Evolutionary conservation across 2,113 vertebrate genomes (phyloP), one percentile per base, ranked within the genome.

Genomic region (Paracyprichromis sp.): DNA sequence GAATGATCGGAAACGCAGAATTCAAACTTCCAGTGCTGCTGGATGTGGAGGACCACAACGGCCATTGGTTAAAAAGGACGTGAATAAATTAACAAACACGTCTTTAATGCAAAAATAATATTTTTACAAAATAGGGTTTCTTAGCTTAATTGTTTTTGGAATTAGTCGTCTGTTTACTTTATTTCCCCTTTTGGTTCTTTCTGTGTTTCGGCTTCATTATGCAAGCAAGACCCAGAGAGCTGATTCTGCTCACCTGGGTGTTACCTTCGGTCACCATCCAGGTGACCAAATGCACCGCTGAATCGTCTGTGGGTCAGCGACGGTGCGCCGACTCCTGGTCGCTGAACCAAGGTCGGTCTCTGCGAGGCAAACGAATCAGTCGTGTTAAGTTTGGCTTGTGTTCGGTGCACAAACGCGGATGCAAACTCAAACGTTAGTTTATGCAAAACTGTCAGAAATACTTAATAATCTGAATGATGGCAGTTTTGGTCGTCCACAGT

Each of bases 381-480:
- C 24, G 3, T 8, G 24, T 31, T 31, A 47, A 12, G 26, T 4
- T 47, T 17, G 16, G 40, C 13, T 14, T 17, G 14, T 17, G 71
- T 47, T 76, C 43, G 6, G 21, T 17, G 24, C 40, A 17, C 40
- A 73, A 29, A 73, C 24, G 29, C 14, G 4, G 43, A 76, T 2
- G 45, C 71, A 31, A 47, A 78, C 45, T 50, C 26, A 50, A 78
- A 78, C 47, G 26, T 78, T 47, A n/a, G 26, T 78, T 78, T n/a
- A 78, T 78, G 26, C 24, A 50, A 78, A 47, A 31, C 16, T 29
- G 40, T 19, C 16, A 17, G 4, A 19, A 47, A 76, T 12, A 0
- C 45, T 78, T 31, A 50, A 78, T 31, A 29, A 50, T 76, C 26
- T 11, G 16, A 47, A 76, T n/a, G 47, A 13, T 50, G 16, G 26